phyloP scores from a whole-genome alignment of 2,113 vertebrate genomes.

The Psittacara wagleri region DNA sequence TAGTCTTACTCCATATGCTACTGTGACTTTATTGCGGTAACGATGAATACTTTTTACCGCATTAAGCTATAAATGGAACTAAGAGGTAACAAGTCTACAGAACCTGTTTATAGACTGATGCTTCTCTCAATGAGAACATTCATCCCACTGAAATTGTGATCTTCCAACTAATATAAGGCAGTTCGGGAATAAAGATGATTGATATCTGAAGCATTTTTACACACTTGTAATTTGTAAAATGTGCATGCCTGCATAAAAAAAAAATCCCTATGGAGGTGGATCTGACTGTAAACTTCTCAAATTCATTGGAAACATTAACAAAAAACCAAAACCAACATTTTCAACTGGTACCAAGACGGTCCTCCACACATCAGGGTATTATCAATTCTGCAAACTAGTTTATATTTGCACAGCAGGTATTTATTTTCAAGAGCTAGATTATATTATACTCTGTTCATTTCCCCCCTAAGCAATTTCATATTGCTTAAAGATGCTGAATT shows the following conservation, averaged over 20 bases:
- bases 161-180: neutral
- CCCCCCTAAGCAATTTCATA: neutral
- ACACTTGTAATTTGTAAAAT: conserved; percentile 7
- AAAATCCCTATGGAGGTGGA: neutral
- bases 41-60: neutral
- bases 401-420: neutral
- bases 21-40: neutral
- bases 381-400: neutral
- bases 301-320: neutral
- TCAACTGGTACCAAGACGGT: neutral
- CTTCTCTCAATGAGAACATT: neutral
- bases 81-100: neutral
- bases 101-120: neutral
- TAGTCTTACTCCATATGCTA: neutral
- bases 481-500: neutral
- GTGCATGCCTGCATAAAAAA: neutral
- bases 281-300: neutral
- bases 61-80: neutral
- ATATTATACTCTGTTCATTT: neutral
- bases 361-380: neutral
- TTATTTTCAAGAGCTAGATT: neutral
- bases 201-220: neutral
- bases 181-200: neutral
- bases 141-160: neutral
- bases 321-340: neutral